phyloP scores from a whole-genome alignment of 2,113 vertebrate species.

The Zingel zingel region DNA sequence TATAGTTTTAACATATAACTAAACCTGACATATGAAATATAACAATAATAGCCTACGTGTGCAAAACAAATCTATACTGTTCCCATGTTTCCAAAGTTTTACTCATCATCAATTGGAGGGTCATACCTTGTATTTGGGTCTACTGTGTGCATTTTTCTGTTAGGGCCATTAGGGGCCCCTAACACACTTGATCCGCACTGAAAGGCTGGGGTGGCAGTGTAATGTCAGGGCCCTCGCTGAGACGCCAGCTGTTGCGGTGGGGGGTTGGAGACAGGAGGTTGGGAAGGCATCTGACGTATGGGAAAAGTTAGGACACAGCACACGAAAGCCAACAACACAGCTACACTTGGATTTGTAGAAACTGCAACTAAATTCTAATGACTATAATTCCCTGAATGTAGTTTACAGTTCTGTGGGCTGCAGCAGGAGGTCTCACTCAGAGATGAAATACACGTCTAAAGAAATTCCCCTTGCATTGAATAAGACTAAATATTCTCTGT shows the following conservation, averaged over 20 bases:
- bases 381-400: background rate
- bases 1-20: background rate
- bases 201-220: conserved; percentile 66
- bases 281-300: conserved; percentile 69
- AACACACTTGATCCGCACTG: conserved; percentile 65
- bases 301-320: conserved; percentile 60
- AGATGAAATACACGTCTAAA: background rate
- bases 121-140: conserved; percentile 40
- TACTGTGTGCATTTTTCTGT: conserved; percentile 53
- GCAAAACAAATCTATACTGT: background rate
- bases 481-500: background rate
- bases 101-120: conserved; percentile 32
- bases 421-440: background rate
- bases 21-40: background rate
- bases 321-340: conserved; percentile 30
- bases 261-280: conserved; percentile 57
- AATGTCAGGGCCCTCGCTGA: conserved; percentile 65
- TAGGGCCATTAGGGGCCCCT: conserved; percentile 67
- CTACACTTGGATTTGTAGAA: conserved; percentile 18
- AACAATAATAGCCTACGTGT: background rate
- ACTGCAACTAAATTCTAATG: conserved; percentile 17
- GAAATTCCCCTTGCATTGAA: background rate
- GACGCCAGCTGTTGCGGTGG: conserved; percentile 80
- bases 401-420: background rate
- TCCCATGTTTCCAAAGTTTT: conserved; percentile 13